A percentile compares a stretch with the other conserved stretches of the same genome.
These are phyloP conservation scores for Artibeus lituratus DNA, from an alignment of 2,797 vertebrate species.

Conservation along the genomic window DNA sequence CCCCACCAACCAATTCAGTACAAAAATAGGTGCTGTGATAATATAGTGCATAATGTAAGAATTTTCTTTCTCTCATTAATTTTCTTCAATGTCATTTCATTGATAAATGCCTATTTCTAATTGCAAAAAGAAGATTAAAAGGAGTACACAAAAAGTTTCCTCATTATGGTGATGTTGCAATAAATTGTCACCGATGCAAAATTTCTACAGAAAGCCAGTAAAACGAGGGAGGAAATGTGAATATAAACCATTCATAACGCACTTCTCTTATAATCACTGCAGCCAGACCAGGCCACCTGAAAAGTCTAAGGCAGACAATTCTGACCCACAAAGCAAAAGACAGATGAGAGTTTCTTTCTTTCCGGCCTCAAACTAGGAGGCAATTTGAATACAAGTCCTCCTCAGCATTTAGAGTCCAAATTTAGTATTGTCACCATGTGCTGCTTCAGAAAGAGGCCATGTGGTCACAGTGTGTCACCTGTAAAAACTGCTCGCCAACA, in stretches of 20 bases:
- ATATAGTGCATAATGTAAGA: neutral
- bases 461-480: neutral
- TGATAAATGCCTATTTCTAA: neutral
- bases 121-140: neutral
- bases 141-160: neutral
- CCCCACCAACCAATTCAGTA: neutral
- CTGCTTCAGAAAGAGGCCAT: neutral
- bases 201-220: neutral
- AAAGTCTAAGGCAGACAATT: neutral
- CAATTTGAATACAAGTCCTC: neutral
- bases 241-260: neutral
- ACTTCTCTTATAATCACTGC: neutral
- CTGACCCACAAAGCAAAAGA: neutral
- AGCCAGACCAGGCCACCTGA: neutral
- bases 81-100: neutral
- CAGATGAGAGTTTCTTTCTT: neutral
- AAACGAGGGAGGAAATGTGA: neutral
- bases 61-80: neutral
- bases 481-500: neutral
- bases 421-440: neutral
- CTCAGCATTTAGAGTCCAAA: neutral
- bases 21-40: neutral
- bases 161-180: neutral
- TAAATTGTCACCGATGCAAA: neutral
- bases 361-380: neutral